phyloP scores from a whole-genome alignment of 2,113 vertebrate species.

The Fulmarus glacialis region DNA sequence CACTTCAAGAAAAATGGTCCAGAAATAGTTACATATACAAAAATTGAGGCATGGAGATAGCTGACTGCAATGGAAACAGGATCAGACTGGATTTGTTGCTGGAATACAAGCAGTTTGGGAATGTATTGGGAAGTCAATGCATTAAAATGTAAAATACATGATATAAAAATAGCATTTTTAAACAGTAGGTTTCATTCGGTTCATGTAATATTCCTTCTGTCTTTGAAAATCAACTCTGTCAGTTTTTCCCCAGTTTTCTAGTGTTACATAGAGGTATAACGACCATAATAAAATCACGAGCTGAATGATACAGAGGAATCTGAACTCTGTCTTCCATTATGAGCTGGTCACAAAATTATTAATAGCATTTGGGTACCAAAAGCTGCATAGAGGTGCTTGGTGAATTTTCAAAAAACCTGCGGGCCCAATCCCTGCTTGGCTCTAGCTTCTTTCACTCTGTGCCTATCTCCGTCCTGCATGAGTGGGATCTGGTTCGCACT shows the following conservation, averaged over 20 bases:
- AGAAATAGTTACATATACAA: not conserved
- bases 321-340: not conserved
- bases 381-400: not conserved
- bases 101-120: not conserved
- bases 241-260: not conserved
- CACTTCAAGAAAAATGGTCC: not conserved
- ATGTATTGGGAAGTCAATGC: not conserved
- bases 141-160: not conserved
- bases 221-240: not conserved
- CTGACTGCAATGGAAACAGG: not conserved
- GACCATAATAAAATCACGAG: not conserved
- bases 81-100: not conserved
- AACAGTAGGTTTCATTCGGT: not conserved
- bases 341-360: not conserved
- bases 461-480: not conserved
- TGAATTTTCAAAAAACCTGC: not conserved
- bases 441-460: not conserved
- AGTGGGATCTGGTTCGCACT: not conserved
- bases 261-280: not conserved
- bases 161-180: not conserved
- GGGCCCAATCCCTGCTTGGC: not conserved
- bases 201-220: not conserved
- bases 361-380: not conserved
- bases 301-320: not conserved
- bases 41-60: not conserved